phyloP scores from a whole-genome alignment of 2,797 vertebrate species.

The Melanotaenia pygmaea region DNA sequence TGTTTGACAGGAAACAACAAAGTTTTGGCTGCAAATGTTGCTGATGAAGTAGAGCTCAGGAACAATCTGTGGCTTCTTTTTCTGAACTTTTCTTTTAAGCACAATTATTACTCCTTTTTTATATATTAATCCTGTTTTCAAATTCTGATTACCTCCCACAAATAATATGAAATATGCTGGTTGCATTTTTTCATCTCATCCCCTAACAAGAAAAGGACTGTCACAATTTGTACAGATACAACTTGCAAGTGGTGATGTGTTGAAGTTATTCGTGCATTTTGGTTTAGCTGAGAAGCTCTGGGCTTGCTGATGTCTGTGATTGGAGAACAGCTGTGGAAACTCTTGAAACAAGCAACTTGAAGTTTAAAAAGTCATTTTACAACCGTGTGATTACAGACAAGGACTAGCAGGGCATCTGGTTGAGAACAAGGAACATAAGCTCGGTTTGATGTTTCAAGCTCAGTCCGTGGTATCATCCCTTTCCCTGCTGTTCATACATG shows the following conservation, averaged over 20 bases:
- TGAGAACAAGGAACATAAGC: constrained; percentile 47
- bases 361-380: constrained; percentile 72
- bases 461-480: constrained; percentile 2
- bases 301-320: constrained; percentile 36
- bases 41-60: constrained; percentile 5
- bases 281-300: constrained; percentile 20
- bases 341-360: constrained; percentile 57
- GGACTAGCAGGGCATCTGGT: constrained; percentile 59
- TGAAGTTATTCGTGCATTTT: constrained; percentile 45
- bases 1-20: constrained; percentile 39
- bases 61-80: constrained; percentile 7
- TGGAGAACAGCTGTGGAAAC: constrained; percentile 69
- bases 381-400: constrained; percentile 71
- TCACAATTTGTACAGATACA: constrained; percentile 15
- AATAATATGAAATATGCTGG: constrained; percentile 15
- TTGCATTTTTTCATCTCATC: constrained; percentile 59
- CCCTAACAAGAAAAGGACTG: constrained; percentile 34
- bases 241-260: constrained; percentile 38
- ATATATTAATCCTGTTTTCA: background rate
- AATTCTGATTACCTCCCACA: no score
- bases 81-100: background rate
- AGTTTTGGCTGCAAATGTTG: constrained; percentile 22
- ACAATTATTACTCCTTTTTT: background rate
- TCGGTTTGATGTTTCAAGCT: constrained; percentile 41
- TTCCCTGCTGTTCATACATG: background rate